Conservation (phyloP, 2,797 vertebrate genomes). For the Coendou prehensilis region DNA sequence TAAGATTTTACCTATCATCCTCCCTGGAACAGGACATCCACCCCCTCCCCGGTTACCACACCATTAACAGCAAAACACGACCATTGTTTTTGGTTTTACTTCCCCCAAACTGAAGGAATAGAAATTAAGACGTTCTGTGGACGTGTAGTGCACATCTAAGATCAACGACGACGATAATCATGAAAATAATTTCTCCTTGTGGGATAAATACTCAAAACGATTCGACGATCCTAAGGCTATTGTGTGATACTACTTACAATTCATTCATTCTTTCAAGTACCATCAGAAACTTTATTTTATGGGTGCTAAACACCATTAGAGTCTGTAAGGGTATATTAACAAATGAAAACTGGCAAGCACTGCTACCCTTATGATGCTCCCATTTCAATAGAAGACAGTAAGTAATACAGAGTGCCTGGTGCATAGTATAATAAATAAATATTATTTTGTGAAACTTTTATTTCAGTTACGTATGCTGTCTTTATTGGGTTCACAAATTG, state of each 20-base stretch:
- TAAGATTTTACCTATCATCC: not conserved
- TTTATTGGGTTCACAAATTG: slow-evolving; percentile 10
- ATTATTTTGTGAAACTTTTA: not conserved
- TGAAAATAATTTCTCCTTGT: slow-evolving; percentile 17
- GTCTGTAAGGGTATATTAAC: not conserved
- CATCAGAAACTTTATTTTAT: not conserved
- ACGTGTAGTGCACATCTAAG: not conserved
- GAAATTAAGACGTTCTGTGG: not conserved
- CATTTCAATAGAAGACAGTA: not conserved
- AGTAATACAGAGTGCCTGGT: not conserved
- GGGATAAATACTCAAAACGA: not conserved
- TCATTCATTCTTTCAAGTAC: not conserved
- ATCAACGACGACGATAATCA: not conserved
- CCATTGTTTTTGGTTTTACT: slow-evolving; percentile 6
- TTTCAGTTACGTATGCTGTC: not conserved
- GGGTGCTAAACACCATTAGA: not conserved
- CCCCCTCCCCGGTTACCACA: too few relatives aligned
- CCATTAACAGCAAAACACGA: not conserved
- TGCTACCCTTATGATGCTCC: not conserved
- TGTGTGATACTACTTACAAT: not conserved
- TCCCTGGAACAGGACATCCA: not conserved
- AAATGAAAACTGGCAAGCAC: not conserved
- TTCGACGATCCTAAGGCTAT: not conserved
- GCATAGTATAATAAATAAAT: not conserved
- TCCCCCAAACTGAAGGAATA: not conserved